Base-by-base conservation (phyloP, 2,113 vertebrate species). In the Nothoprocta perdicaria region DNA sequence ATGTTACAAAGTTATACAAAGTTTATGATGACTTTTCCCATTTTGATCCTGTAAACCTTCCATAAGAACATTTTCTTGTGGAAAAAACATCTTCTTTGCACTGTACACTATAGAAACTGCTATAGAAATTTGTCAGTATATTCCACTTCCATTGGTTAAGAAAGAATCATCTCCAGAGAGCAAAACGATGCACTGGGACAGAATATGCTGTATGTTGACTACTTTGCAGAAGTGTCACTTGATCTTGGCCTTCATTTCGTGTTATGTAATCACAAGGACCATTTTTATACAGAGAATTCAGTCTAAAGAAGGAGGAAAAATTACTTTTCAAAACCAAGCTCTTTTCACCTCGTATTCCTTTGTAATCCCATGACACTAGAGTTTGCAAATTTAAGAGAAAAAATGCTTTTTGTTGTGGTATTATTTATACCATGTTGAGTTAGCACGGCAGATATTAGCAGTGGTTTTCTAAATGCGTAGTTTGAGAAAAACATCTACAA, bases 41-140 rank as follows among this genome's bases (percentile, higher is more conserved):
- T 88, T 95, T 93, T 90, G 26, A 82, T 83, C 40, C 38, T 65
- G 19, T 63, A 75, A 95, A 69, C 41, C 80, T 84, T 76, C 88
- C 43, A 3, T 61, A 61, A 86, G 84, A 91, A 26, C 4, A 5
- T 80, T 95, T 73, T 90, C n/a, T 93, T 62, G 45, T 86, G 75
- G 93, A 81, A n/a, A n/a, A n/a, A n/a, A n/a, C n/a, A n/a, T n/a
- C n/a, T n/a, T n/a, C n/a, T n/a, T n/a, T 72, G 63, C 74, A 67
- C 68, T 85, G 57, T 48, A 12, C 14, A 7, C 24, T 11, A 11
- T 40, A 45, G 52, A 29, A 33, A 24, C 38, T 63, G 10, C 8
- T 48, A 38, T 48, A 72, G 29, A 69, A 74, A 77, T 86, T 45
- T 29, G 67, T 57, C 33, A 21, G 35, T 38, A 2, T 45, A 13